Evolutionary conservation across 2,113 vertebrate species (phyloP).

Genomic region (Kryptolebias marmoratus): DNA sequence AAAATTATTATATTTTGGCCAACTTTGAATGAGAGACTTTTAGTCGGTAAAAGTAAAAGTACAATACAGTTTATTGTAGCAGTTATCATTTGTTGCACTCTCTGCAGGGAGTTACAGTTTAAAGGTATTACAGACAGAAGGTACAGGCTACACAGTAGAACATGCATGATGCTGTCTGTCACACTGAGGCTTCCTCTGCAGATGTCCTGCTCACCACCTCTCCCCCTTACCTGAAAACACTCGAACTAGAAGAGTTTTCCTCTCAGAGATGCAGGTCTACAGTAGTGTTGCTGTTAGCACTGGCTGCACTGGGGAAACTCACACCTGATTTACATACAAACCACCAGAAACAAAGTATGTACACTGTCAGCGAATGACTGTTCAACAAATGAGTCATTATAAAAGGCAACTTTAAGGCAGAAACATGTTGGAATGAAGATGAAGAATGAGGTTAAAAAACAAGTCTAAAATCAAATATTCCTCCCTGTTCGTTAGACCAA

Average conservation of each 20-base stretch:
- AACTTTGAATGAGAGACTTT: not conserved
- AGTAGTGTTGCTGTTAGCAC: constrained; percentile 26
- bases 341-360: constrained; percentile 51
- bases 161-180: constrained; percentile 74
- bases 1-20: too few species aligned
- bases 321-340: constrained; percentile 49
- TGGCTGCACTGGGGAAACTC: constrained; percentile 40
- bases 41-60: constrained; percentile 37
- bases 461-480: constrained; percentile 8
- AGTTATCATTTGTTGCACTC: constrained; percentile 57
- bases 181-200: constrained; percentile 16
- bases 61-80: constrained; percentile 75
- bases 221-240: constrained; percentile 9
- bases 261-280: constrained; percentile 29
- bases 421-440: constrained; percentile 49
- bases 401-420: constrained; percentile 77
- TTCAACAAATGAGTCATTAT: constrained; percentile 39
- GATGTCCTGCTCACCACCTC: constrained; percentile 10
- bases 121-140: constrained; percentile 65
- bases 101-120: constrained; percentile 63
- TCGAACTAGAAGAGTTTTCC: constrained; percentile 3
- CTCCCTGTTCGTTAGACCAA: not conserved
- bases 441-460: constrained; percentile 30
- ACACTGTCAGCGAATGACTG: constrained; percentile 54
- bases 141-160: constrained; percentile 66